Base-by-base conservation (phyloP, 2,113 vertebrate species). In the Syngnathus typhle region DNA sequence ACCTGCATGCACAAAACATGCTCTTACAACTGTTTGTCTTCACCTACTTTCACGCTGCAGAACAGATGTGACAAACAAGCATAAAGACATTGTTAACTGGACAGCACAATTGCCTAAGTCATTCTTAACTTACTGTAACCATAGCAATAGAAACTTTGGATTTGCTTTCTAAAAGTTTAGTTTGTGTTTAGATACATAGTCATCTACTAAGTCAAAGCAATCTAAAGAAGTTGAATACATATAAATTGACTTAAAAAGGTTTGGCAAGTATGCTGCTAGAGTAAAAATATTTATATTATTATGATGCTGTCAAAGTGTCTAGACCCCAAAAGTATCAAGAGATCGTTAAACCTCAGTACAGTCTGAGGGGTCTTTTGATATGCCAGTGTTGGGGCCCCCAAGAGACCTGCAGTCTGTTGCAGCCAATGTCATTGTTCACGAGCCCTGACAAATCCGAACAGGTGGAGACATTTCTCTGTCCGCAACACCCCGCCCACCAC, bases 371-470 rank as follows among this genome's bases (percentile, higher is more conserved):
- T 71, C 74, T 64, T 66, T 44, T 67, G 68, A 70, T 76, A 49
- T 23, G 37, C 70, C 63, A 8, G 23, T 27, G 4, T 62, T 68
- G 46, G 5, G 65, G 18, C 39, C 73, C 27, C 55, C 64, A 5
- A 15, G 76, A 76, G 72, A 65, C 64, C 70, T 58, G 23, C 19
- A 68, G 41, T 70, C 64, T 59, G 36, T 43, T 19, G 21, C 64
- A 49, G 64, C 71, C 60, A n/a, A 66, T 67, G 72, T 75, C 77
- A 72, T 77, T 82, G 75, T 77, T 84, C 65, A 59, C 72, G 60
- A 63, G 67, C 49, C 61, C 84, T 90, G 89, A 92, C 89, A 77
- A 84, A 88, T 81, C 76, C 69, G 75, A 85, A 90, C 91, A 92
- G 91, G 89, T 92, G 90, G 90, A 87, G 80, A 76, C 68, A 77